Evolutionary conservation across 2,888 invertebrate species (phyloP), one percentile per base, ranked within the genome.

Genomic region (Drosophila meridiana): DNA sequence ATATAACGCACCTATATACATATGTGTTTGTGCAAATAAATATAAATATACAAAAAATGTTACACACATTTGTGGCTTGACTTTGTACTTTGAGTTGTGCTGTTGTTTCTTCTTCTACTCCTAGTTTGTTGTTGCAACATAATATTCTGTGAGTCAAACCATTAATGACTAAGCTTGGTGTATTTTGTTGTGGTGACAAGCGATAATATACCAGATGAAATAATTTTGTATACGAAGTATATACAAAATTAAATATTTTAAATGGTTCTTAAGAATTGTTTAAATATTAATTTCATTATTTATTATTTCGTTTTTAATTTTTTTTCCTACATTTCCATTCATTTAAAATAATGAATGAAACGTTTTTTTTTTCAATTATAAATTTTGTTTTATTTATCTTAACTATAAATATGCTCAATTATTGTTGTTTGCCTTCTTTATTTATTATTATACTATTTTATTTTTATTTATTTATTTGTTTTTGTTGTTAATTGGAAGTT

Each of bases 121-220:
- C n/a, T 48, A 30, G 20, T 43, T 48, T 30, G 13, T 52, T 55
- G 14, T 6, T 40, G 28, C 45, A 28, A 11, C 52, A 34, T 32
- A 48, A 9, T 42, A 20, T 11, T 6, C n/a, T 40, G n/a, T 36
- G 48, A 45, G 28, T 74, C 52, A 43, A 60, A 45, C 50, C 57
- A 57, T 20, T 26, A 59, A n/a, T 77, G 69, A 77, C 63, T 69
- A 59, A 62, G 57, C 62, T n/a, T 2, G 3, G 71, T 9, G 58
- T 32, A n/a, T 58, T 57, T 32, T 40, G n/a, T 34, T 50, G 32
- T 47, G 43, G 47, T 50, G 50, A 61, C 59, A 55, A 26, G 63
- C n/a, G 30, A 20, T 14, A 42, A 20, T 14, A 42, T 43, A 9
- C n/a, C 32, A 34, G 14, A 4, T 47, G 26, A 30, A 30, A 45